Percentiles rank a stretch among this genome's conserved stretches.
Evolutionary conservation across 2,888 invertebrate genomes (phyloP).

Genomic region (Nymphalis c-album): DNA sequence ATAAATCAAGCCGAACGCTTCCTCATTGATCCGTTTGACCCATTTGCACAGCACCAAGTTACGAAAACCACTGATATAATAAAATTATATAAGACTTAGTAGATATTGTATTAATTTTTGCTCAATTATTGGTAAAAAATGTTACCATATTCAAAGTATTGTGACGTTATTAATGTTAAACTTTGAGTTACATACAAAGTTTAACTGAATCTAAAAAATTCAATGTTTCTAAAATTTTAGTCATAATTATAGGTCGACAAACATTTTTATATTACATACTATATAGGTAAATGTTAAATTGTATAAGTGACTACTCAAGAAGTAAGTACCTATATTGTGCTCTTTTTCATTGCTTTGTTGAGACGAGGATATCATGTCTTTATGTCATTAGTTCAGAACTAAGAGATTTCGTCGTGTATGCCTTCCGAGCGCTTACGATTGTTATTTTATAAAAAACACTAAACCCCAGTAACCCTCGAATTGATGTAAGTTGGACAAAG

Average conservation of each 20-base stretch:
- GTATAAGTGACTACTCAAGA: no score
- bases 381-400: slow-evolving; percentile 6
- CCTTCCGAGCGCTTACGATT: slow-evolving; percentile 11
- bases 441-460: slow-evolving; percentile 3
- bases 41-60: slow-evolving; percentile 38
- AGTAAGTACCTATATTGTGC: no score
- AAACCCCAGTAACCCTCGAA: background rate
- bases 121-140: no score
- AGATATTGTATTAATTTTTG: background rate
- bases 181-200: no score
- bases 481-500: background rate
- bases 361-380: slow-evolving; percentile 4
- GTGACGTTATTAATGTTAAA: no score
- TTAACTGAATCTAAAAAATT: no score
- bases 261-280: no score
- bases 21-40: slow-evolving; percentile 62
- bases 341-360: slow-evolving; percentile 6
- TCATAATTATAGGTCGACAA: no score
- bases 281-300: no score
- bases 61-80: slow-evolving; percentile 21
- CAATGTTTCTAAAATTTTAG: no score
- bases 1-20: slow-evolving; percentile 61
- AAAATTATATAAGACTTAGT: slow-evolving; percentile 5
- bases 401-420: background rate
- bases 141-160: no score